Base-by-base conservation (phyloP, 2,797 vertebrate genomes). In the Hoplostethus mediterraneus region DNA sequence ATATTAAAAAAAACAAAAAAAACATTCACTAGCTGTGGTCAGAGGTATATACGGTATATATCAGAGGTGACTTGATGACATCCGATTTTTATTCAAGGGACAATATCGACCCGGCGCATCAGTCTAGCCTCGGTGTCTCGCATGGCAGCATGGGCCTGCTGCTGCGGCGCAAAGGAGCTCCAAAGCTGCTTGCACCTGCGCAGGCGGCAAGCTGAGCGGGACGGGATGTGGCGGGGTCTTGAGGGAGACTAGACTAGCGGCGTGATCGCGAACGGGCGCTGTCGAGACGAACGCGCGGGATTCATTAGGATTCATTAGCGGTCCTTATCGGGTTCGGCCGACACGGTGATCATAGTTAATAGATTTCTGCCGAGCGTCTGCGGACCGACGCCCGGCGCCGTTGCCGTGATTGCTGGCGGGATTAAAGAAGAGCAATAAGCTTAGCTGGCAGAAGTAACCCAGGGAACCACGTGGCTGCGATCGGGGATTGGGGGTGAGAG, bases 341-440 rank as follows among this genome's bases (percentile, higher is more conserved):
- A 86, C 84, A 81, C 66, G 17, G 62, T 79, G 88, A 90, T 92
- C 85, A 86, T 81, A 77, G 83, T 87, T 90, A 21, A 91, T 87
- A 90, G 82, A 90, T 91, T 84, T 89, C 56, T 75, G 82, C 71
- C 75, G 28, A n/a, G 67, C 31, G 40, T 74, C 74, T 76, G 40
- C 71, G 73, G 71, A 75, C 71, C 9, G n/a, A 58, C 49, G 74
- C 75, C 77, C 67, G 79, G 86, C 80, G 89, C 89, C 84, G 87
- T 89, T 80, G 87, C 85, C 69, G 83, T 90, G 90, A 91, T 89
- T 89, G 89, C 85, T 67, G 81, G 21, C 17, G n/a, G 90, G 90
- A 94, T 94, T 94, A 92, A 92, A 93, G 83, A 91, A 82, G 83
- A 88, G 89, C 80, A 93, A 91, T 89, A 89, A 90, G 87, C 83